Base-by-base conservation (phyloP, 2,888 invertebrate species). In the Plagiodera versicolora region DNA sequence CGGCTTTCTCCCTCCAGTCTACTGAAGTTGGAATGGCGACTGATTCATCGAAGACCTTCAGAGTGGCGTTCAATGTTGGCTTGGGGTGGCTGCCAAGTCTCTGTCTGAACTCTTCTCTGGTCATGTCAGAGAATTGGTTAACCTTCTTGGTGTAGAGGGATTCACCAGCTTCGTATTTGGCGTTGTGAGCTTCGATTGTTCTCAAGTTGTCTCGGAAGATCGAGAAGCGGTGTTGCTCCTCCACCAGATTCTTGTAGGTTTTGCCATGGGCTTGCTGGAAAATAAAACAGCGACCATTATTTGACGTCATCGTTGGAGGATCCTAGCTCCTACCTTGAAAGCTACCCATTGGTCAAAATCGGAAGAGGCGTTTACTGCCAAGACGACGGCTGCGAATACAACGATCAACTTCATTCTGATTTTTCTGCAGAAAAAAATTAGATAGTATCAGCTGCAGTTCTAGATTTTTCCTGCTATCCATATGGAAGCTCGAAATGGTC, bases 401-500 rank as follows among this genome's bases (percentile, higher is more conserved):
- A 56, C 14, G 3, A 63, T 46, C 16, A 53, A 17, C 50, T 56
- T 63, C 63, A 63, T 62, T 45, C 51, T 53, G 61, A 50, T 58
- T 52, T 61, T 61, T 54, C 61, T 61, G 47, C 48, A 58, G 50
- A n/a, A n/a, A n/a, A n/a, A n/a, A n/a, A n/a, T n/a, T n/a, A n/a
- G n/a, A n/a, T n/a, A n/a, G n/a, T n/a, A n/a, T n/a, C n/a, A n/a
- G n/a, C n/a, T n/a, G n/a, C n/a, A n/a, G n/a, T n/a, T n/a, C n/a
- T n/a, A n/a, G n/a, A n/a, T n/a, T n/a, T n/a, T n/a, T n/a, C n/a
- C n/a, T n/a, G n/a, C n/a, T n/a, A n/a, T n/a, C n/a, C n/a, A n/a
- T n/a, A n/a, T n/a, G n/a, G n/a, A n/a, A n/a, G n/a, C n/a, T n/a
- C n/a, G n/a, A n/a, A n/a, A n/a, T n/a, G n/a, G n/a, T n/a, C n/a